Percentiles rank a stretch among this genome's conserved stretches.
Evolutionary conservation across 1,140 invertebrate species (phyloP).

Genomic region (Drosophila asahinai): DNA sequence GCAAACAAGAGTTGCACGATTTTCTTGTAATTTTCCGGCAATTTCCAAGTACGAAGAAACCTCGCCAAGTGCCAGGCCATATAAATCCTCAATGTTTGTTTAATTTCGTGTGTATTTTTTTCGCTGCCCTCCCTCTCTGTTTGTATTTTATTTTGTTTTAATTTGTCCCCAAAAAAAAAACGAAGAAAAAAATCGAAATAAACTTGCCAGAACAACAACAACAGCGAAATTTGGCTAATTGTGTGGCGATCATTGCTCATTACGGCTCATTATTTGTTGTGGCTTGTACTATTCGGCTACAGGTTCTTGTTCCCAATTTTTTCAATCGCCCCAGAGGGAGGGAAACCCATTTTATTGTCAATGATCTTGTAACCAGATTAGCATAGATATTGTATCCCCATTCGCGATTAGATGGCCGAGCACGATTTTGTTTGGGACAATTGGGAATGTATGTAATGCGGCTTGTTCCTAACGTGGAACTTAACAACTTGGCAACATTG

Average conservation of each 20-base stretch:
- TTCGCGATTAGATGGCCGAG: conserved; percentile 76
- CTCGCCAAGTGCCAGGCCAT: conserved; percentile 50
- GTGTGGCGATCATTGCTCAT: conserved; percentile 80
- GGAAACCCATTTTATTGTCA: conserved; percentile 75
- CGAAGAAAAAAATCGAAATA: conserved; percentile 33
- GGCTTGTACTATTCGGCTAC: conserved; percentile 54
- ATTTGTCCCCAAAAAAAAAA: conserved; percentile 59
- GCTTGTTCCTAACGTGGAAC: conserved; percentile 49
- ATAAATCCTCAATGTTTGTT: conserved; percentile 79
- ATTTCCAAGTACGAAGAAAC: conserved; percentile 58
- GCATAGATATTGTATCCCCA: conserved; percentile 80
- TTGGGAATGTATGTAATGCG: conserved; percentile 65
- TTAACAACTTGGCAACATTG: conserved; percentile 53
- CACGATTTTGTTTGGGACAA: conserved; percentile 67
- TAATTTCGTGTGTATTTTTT: conserved; percentile 73
- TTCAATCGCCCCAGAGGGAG: conserved; percentile 25
- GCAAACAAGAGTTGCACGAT: conserved; percentile 80
- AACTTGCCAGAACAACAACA: conserved; percentile 46
- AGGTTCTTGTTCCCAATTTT: conserved; percentile 76
- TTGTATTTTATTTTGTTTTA: conserved; percentile 71
- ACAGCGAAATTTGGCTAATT: conserved; percentile 75
- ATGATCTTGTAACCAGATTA: conserved; percentile 81
- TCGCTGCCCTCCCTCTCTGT: conserved; percentile 15
- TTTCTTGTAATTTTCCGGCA: conserved; percentile 82
- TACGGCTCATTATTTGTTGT: conserved; percentile 77